Evolutionary conservation across 2,888 invertebrate genomes (phyloP).

Genomic region (Anthophora plumipes): DNA sequence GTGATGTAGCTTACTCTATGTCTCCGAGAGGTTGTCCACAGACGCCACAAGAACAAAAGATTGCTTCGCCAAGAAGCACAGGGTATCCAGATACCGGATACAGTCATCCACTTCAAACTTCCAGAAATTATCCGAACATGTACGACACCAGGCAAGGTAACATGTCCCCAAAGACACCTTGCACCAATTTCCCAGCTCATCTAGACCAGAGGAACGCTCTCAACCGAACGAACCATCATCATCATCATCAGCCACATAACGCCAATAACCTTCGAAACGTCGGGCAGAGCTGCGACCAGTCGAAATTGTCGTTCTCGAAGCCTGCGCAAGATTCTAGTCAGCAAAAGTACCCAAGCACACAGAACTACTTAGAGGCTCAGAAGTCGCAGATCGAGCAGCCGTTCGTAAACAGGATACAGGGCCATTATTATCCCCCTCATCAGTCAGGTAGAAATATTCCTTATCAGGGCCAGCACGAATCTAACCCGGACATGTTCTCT

Average conservation of each 20-base stretch:
- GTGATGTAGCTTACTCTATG: slow-evolving; percentile 72
- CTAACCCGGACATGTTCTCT: slow-evolving; percentile 54
- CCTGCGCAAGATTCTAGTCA: slow-evolving; percentile 68
- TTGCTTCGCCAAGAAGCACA: slow-evolving; percentile 78
- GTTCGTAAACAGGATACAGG: slow-evolving; percentile 61
- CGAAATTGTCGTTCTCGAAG: slow-evolving; percentile 68
- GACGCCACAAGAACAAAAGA: slow-evolving; percentile 78
- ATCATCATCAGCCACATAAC: slow-evolving; percentile 53
- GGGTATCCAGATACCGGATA: slow-evolving; percentile 78
- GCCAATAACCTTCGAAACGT: slow-evolving; percentile 68
- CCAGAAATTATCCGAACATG: slow-evolving; percentile 74
- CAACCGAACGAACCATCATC: slow-evolving; percentile 56
- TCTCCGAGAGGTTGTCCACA: slow-evolving; percentile 76
- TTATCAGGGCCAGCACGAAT: slow-evolving; percentile 63
- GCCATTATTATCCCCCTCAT: slow-evolving; percentile 68
- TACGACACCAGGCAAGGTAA: slow-evolving; percentile 74
- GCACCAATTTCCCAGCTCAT: slow-evolving; percentile 69
- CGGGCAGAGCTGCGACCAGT: slow-evolving; percentile 67
- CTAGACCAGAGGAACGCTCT: slow-evolving; percentile 74
- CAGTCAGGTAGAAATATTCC: slow-evolving; percentile 57
- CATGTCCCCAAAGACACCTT: slow-evolving; percentile 72
- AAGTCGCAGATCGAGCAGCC: slow-evolving; percentile 71
- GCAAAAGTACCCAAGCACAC: slow-evolving; percentile 72
- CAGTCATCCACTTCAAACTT: slow-evolving; percentile 70
- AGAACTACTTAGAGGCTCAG: slow-evolving; percentile 72